A percentile compares a stretch with the other conserved stretches of the same genome.
These are phyloP conservation scores for Anguilla pacifica DNA, from an alignment of 2,797 vertebrate genomes.

Conservation along the genomic window DNA sequence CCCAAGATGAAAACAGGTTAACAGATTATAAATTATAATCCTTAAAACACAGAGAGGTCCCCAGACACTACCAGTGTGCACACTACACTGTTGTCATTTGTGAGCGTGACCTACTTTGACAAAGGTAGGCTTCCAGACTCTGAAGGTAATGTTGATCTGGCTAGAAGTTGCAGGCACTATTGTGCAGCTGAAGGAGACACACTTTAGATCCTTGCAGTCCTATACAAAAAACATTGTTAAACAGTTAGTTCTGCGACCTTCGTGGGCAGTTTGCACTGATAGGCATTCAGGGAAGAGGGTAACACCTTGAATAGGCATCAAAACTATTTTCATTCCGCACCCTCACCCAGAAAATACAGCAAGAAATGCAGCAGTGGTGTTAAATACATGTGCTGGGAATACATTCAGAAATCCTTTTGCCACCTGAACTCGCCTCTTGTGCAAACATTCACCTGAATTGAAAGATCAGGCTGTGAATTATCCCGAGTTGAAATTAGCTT, in stretches of 20 bases:
- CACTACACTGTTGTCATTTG: not conserved
- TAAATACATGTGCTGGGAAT: too few relatives aligned
- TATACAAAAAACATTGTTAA: constrained; percentile 56
- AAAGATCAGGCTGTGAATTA: too few relatives aligned
- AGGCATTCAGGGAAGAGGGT: not conserved
- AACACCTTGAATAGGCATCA: not conserved
- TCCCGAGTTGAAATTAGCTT: too few relatives aligned
- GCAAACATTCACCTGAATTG: not conserved
- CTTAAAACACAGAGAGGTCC: not conserved
- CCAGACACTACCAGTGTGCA: not conserved
- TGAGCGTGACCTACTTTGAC: constrained; percentile 76
- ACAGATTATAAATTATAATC: not conserved
- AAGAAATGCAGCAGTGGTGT: not conserved
- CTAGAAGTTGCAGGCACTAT: constrained; percentile 69
- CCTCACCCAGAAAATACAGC: not conserved
- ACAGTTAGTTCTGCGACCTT: not conserved
- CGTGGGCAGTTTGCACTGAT: not conserved
- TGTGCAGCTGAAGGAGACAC: constrained; percentile 75
- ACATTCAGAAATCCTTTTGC: too few relatives aligned
- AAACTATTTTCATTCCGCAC: not conserved
- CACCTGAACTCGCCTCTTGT: not conserved
- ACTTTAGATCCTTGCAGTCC: constrained; percentile 76
- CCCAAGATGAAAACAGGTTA: not conserved
- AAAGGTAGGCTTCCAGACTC: constrained; percentile 91
- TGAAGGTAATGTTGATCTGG: constrained; percentile 85